Base-by-base conservation (phyloP, 2,113 vertebrate genomes). In the Zootoca vivipara region DNA sequence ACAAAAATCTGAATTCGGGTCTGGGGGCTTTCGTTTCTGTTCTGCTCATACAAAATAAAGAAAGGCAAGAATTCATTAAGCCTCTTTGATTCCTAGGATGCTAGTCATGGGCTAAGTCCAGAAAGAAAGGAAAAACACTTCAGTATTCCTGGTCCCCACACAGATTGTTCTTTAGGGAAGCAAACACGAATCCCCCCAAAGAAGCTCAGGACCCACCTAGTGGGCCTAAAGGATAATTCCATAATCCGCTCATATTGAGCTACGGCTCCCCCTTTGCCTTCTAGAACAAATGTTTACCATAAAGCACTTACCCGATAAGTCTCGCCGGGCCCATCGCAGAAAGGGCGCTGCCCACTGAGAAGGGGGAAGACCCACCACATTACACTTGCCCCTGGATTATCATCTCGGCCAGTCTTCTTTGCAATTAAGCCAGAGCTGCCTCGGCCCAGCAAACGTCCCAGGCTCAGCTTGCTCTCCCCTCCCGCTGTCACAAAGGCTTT, bases 291-390 rank as follows among this genome's bases (percentile, higher is more conserved):
- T 30, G 56, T 74, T 74, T 75, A 67, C 70, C 52, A 85, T 67
- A 65, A 85, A 67, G 28, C 22, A 26, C 64, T 35, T 73, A 58
- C 38, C 83, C 12, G 58, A 35, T 40, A 30, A 67, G 33, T 82
- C 42, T 64, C 58, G 82, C 46, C 56, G 58, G 62, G 42, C n/a
- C 72, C 40, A 35, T 15, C 4, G 24, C 24, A 82, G 52, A 74
- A 78, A 80, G 77, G 72, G 16, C 62, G 65, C 62, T 88, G 73
- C 81, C 81, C 64, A 88, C 87, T 88, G 81, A 52, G 81, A 88
- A 78, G 42, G 8, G 46, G 30, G 40, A 12, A 64, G 81, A 77
- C 40, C 80, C 22, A 82, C 85, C 52, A 62, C 86, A 64, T 73
- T 74, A 82, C 7, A 22, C 52, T 87, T 56, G 64, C 12, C 40